Evolutionary conservation across 30 jellyfish, hydroid and myxozoan genomes (phyloP).

Genomic region (Pelagia noctiluca): DNA sequence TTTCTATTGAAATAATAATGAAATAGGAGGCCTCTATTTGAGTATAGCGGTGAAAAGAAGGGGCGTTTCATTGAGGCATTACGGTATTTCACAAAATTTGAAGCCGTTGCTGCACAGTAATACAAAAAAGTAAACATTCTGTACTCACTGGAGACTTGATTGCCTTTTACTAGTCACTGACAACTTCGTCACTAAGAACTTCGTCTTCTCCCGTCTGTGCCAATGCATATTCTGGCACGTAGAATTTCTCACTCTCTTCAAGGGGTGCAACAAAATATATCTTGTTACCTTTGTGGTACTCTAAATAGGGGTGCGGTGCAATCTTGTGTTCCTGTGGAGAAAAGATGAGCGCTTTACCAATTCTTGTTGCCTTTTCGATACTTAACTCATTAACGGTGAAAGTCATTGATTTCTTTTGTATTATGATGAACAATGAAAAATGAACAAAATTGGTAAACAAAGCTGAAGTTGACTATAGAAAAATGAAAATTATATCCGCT

Average conservation of each 20-base stretch:
- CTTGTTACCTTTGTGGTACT: slow-evolving; percentile 56
- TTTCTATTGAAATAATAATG: no score
- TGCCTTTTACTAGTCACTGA: neutral
- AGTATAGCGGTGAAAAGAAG: neutral
- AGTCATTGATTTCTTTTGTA: no score
- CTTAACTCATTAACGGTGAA: neutral
- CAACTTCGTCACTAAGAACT: neutral
- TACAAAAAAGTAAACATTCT: neutral
- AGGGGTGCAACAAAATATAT: slow-evolving; percentile 70
- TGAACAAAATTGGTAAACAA: no score
- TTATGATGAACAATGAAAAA: no score
- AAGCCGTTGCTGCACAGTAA: neutral
- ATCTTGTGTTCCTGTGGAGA: slow-evolving; percentile 50
- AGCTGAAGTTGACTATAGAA: no score
- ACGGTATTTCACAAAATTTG: no score
- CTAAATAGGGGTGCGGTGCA: slow-evolving; percentile 72
- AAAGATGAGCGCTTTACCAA: neutral
- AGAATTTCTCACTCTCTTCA: slow-evolving; percentile 51
- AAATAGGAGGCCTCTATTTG: neutral
- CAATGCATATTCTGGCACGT: slow-evolving; percentile 61
- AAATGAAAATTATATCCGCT: no score
- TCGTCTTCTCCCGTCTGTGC: slow-evolving; percentile 27
- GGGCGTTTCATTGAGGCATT: neutral
- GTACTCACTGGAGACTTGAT: neutral
- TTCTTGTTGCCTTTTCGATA: neutral